Conservation (phyloP, 2,113 vertebrate genomes). For the Crotalus horridus region DNA sequence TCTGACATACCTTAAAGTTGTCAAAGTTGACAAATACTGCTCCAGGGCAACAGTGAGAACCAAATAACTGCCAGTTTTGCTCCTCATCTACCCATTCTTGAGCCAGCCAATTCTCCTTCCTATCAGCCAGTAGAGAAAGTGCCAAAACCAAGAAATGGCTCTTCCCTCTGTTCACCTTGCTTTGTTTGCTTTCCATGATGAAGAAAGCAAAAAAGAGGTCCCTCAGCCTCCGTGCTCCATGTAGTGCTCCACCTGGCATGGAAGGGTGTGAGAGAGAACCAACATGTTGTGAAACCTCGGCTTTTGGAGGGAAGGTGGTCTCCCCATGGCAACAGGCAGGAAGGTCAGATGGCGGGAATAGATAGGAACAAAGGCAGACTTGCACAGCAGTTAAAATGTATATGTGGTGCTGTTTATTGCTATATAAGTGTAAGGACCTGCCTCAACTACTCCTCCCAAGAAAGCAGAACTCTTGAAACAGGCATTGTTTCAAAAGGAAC, state of each 20-base stretch:
- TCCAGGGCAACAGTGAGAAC: neutral
- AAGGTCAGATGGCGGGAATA: neutral
- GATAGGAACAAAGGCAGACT: neutral
- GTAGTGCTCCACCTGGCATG: neutral
- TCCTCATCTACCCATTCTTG: neutral
- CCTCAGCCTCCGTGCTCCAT: neutral
- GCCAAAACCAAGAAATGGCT: neutral
- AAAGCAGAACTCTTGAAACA: too few relatives aligned
- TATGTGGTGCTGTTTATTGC: neutral
- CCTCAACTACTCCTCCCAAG: too few relatives aligned
- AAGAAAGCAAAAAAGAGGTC: neutral
- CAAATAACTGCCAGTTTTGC: neutral
- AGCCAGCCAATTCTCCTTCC: neutral
- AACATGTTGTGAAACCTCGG: neutral
- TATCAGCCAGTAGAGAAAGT: neutral
- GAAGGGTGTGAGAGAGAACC: neutral
- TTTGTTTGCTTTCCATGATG: neutral
- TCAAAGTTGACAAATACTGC: neutral
- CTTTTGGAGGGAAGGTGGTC: neutral
- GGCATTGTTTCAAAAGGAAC: too few relatives aligned
- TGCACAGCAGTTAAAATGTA: neutral
- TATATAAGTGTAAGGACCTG: neutral
- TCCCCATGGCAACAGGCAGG: neutral
- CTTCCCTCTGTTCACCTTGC: neutral
- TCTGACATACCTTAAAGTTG: neutral